Evolutionary conservation across 2,888 invertebrate genomes (phyloP), one percentile per base, ranked within the genome.

Genomic region (Gymnosoma rotundatum): DNA sequence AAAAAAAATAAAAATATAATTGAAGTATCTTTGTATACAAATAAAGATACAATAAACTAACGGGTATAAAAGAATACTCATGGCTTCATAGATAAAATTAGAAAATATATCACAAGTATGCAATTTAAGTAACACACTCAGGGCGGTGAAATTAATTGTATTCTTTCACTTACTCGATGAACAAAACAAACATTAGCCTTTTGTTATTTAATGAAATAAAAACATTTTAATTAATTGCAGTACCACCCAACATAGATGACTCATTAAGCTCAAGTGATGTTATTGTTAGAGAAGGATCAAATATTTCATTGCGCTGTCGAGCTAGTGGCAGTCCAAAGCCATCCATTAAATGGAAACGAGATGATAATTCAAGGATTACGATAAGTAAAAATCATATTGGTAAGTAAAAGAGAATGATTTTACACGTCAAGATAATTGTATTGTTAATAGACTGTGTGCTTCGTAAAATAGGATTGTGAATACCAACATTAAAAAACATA

Each of bases 201-300:
- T 64, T 48, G 42, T 42, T 21, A 50, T 48, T 61, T 60, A 20
- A 42, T 56, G 32, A 58, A 38, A 42, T 60, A 36, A 66, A 14
- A 14, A 14, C 6, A 16, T 5, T n/a, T 48, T n/a, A 60, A 70
- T 60, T 63, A 58, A 58, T 87, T 93, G 69, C 94, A 98, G 98
- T 98, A 89, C 97, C 98, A 76, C 98, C 98, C 85, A 96, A 97
- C 91, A 97, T 98, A 91, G 97, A 97, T 92, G 97, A 97, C 93
- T 95, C 96, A 83, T 93, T 96, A 92, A 97, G 97, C 92, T 97
- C 97, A 89, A 97, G 97, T 90, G 98, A 92, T 86, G 96, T 97
- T 87, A 97, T 97, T 91, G 97, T 97, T 74, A 94, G 97, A 82
- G 98, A 98, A 93, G 96, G 96, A 87, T 95, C 96, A 89, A 97